Evolutionary conservation across 1,140 invertebrate genomes (phyloP).

Genomic region (Cotesia glomerata): DNA sequence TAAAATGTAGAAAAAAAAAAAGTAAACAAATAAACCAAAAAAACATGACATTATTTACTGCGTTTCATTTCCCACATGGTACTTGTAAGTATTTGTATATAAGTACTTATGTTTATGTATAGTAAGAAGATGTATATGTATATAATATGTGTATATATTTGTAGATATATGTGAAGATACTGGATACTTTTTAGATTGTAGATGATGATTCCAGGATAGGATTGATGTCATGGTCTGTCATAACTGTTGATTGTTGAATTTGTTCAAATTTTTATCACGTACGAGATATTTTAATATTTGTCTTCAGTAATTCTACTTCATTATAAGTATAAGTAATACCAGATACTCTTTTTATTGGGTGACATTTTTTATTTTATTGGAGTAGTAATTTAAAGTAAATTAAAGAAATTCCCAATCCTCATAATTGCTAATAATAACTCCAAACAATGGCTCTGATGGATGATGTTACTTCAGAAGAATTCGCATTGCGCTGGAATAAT

Average conservation of each 20-base stretch:
- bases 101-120: not conserved
- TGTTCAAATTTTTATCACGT: too few species aligned
- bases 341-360: too few species aligned
- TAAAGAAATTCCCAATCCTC: not conserved
- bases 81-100: too few species aligned
- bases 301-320: too few species aligned
- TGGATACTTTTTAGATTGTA: not conserved
- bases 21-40: not conserved
- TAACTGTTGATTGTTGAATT: not conserved
- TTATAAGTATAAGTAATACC: too few species aligned
- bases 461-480: conserved; percentile 67
- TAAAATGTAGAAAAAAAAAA: too few species aligned
- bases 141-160: not conserved
- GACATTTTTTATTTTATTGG: not conserved
- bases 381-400: not conserved
- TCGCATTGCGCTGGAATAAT: conserved; percentile 77
- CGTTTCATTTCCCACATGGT: not conserved
- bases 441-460: conserved; percentile 31
- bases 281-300: too few species aligned
- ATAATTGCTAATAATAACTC: not conserved
- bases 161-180: not conserved
- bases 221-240: conserved; percentile 9
- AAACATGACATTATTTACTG: not conserved
- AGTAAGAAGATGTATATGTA: not conserved
- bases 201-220: not conserved